Evolutionary conservation across 2,888 invertebrate genomes (phyloP).

Genomic region (Drosophila longiperda): DNA sequence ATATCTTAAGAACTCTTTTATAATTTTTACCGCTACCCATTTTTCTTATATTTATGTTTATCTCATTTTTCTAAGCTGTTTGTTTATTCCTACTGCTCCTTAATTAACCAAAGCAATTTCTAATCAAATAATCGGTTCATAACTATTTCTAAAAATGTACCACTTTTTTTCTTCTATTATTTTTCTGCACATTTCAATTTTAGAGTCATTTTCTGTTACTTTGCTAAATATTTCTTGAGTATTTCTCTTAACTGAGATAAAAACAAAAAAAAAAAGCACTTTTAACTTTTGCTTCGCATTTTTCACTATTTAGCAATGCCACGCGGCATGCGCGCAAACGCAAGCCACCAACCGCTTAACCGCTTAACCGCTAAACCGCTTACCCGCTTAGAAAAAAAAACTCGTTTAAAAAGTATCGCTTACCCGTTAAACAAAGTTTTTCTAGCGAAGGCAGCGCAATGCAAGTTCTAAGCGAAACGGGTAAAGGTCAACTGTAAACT

Average conservation of each 20-base stretch:
- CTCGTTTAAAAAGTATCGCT: conserved; percentile 26
- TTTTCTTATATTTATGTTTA: not conserved
- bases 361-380: conserved; percentile 68
- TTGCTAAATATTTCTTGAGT: not conserved
- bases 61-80: not conserved
- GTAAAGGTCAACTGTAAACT: conserved; percentile 52
- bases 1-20: not conserved
- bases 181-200: not conserved
- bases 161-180: not conserved
- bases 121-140: not conserved
- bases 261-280: not conserved
- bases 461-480: conserved; percentile 45
- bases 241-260: not conserved
- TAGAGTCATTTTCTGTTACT: not conserved
- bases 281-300: conserved; percentile 72
- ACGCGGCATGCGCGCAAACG: conserved; percentile 69
- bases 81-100: not conserved
- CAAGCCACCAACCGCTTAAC: conserved; percentile 65
- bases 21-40: not conserved
- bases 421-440: conserved; percentile 47
- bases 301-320: conserved; percentile 70
- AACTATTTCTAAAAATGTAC: not conserved
- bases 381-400: conserved; percentile 22
- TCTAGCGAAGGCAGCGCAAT: conserved; percentile 34
- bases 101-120: conserved; percentile 9